These are phyloP conservation scores for Nannoperca obscura DNA, from an alignment of 2,797 vertebrate genomes.

Conservation along the genomic window DNA sequence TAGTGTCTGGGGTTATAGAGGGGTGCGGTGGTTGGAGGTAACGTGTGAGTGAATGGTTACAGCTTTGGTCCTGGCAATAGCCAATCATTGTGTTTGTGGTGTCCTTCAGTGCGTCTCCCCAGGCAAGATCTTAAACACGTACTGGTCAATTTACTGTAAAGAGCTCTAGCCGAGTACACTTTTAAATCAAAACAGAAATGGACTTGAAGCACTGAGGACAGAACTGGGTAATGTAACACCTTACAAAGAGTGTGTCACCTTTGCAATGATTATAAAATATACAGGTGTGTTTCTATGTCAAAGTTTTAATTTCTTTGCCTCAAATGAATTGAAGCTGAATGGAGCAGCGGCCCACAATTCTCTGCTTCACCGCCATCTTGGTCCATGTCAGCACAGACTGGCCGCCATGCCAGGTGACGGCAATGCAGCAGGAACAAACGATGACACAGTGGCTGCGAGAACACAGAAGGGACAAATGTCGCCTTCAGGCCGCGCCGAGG, in stretches of 20 bases:
- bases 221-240: neutral
- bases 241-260: neutral
- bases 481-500: conserved; percentile 33
- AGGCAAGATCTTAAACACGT: neutral
- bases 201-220: neutral
- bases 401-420: conserved; percentile 13
- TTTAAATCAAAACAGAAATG: neutral
- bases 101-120: conserved; percentile 20
- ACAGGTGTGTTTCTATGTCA: neutral
- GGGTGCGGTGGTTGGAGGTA: conserved; percentile 20
- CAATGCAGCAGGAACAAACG: conserved; percentile 41
- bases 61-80: conserved; percentile 16
- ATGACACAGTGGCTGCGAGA: conserved; percentile 41
- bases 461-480: conserved; percentile 47
- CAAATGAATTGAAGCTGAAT: neutral
- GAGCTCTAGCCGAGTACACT: neutral
- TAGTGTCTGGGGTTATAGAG: conserved; percentile 25
- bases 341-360: too few relatives aligned
- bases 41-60: conserved; percentile 13
- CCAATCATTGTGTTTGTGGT: neutral
- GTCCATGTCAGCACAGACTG: conserved; percentile 24
- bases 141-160: neutral
- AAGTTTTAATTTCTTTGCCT: neutral
- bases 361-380: conserved; percentile 11
- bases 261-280: neutral